Evolutionary conservation across 1,140 invertebrate species (phyloP).

Genomic region (Adoxophyes honmai): DNA sequence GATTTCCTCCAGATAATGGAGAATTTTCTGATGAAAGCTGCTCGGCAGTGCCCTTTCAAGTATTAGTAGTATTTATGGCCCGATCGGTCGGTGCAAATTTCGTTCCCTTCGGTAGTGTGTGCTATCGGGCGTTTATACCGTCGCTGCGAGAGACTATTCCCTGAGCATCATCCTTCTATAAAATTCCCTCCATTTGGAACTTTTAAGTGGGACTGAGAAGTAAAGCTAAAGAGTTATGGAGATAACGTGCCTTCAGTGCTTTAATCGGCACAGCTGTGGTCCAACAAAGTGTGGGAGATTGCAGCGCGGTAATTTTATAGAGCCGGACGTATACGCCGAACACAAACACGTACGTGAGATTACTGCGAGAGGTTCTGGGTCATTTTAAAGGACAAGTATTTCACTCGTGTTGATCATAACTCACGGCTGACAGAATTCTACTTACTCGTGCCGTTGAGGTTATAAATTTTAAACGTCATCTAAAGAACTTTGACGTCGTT

Average conservation of each 20-base stretch:
- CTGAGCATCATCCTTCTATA: slow-evolving; percentile 12
- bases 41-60: slow-evolving; percentile 65
- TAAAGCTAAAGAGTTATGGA: slow-evolving; percentile 44
- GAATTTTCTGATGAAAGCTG: slow-evolving; percentile 73
- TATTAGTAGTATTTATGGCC: slow-evolving; percentile 68
- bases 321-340: slow-evolving; percentile 42
- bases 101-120: slow-evolving; percentile 51
- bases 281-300: slow-evolving; percentile 35
- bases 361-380: slow-evolving; percentile 38
- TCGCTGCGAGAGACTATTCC: slow-evolving; percentile 31
- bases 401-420: slow-evolving; percentile 32
- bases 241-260: slow-evolving; percentile 39
- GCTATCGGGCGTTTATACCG: slow-evolving; percentile 52
- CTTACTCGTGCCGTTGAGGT: background rate
- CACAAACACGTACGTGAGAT: slow-evolving; percentile 46
- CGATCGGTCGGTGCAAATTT: slow-evolving; percentile 60
- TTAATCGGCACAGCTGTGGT: slow-evolving; percentile 37
- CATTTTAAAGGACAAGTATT: slow-evolving; percentile 37
- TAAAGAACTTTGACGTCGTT: background rate
- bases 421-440: slow-evolving; percentile 21
- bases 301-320: slow-evolving; percentile 46
- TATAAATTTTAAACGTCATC: background rate
- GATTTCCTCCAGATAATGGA: slow-evolving; percentile 74
- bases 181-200: slow-evolving; percentile 32
- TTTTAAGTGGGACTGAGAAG: slow-evolving; percentile 35